Evolutionary conservation across 1,140 invertebrate genomes (phyloP), one percentile per base, ranked within the genome.

Genomic region (Leptinotarsa defecta): DNA sequence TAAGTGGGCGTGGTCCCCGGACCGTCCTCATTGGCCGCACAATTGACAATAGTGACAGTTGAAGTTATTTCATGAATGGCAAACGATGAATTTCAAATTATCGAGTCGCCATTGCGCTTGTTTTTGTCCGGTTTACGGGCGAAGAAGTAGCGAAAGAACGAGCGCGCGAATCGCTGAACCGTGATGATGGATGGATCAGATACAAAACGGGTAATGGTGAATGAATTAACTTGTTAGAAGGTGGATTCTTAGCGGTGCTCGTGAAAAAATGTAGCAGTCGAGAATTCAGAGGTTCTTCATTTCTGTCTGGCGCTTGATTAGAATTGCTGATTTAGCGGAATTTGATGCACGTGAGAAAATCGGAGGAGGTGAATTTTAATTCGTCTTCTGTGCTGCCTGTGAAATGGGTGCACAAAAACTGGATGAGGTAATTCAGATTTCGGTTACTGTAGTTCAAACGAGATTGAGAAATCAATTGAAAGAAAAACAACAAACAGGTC

Each of bases 11-110:
- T 77, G 75, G 61, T 52, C 65, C 17, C 19, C 43, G 22, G 24
- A n/a, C 24, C 57, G 57, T 73, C 52, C 67, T 48, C 74, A 79
- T 79, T 79, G 75, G 78, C 71, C 78, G 61, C 8, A 74, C 71
- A 62, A 68, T 75, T 79, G 76, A 79, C 74, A 76, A 78, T 76
- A 74, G 73, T 79, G 78, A 79, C 78, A 79, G 69, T 76, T 78
- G 69, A 57, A 61, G 48, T 71, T 71, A 71, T 71, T 71, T 71
- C 69, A 71, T 71, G 69, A 71, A 71, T 71, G 69, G 69, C 69
- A 71, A 71, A 71, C 69, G 69, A 71, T 71, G 69, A 71, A 71
- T 71, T 71, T 71, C 22, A 61, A 71, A 71, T 71, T 34, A 61
- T 61, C 48, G 69, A 57, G 48, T 71, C 69, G 69, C 69, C 69